A percentile compares a stretch with the other conserved stretches of the same genome.
Evolutionary conservation across 2,797 vertebrate species (phyloP).

Genomic region (Tolypeutes matacus): DNA sequence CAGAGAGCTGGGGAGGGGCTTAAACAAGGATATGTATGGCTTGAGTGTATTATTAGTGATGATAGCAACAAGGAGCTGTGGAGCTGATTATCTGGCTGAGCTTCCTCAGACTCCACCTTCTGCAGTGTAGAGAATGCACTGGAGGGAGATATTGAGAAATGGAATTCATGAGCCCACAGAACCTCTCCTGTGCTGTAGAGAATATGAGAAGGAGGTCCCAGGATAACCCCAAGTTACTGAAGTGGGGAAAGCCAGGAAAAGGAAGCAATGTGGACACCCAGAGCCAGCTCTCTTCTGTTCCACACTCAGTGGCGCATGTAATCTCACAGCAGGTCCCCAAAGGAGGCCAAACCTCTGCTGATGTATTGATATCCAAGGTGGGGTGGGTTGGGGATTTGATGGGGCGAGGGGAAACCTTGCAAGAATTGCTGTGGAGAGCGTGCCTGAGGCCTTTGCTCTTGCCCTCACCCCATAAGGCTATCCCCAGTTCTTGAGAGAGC

Average conservation of each 20-base stretch:
- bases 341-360: not conserved
- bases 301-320: not conserved
- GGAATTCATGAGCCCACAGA: no score
- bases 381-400: no score
- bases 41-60: not conserved
- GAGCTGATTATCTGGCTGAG: not conserved
- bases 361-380: no score
- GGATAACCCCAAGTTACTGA: accelerated
- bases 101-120: accelerated
- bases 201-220: not conserved
- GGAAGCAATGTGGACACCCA: not conserved
- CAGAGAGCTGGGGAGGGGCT: not conserved
- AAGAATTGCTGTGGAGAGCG: accelerated
- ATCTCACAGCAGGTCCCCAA: no score
- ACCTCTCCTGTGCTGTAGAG: no score
- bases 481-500: not conserved
- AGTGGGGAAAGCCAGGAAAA: no score
- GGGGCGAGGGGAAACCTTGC: not conserved
- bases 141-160: not conserved
- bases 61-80: accelerated
- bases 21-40: accelerated
- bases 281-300: not conserved
- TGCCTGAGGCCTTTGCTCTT: not conserved
- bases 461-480: not conserved
- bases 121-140: not conserved